These are phyloP conservation scores for Autographa gamma DNA, from an alignment of 2,888 invertebrate genomes.

Conservation along the genomic window DNA sequence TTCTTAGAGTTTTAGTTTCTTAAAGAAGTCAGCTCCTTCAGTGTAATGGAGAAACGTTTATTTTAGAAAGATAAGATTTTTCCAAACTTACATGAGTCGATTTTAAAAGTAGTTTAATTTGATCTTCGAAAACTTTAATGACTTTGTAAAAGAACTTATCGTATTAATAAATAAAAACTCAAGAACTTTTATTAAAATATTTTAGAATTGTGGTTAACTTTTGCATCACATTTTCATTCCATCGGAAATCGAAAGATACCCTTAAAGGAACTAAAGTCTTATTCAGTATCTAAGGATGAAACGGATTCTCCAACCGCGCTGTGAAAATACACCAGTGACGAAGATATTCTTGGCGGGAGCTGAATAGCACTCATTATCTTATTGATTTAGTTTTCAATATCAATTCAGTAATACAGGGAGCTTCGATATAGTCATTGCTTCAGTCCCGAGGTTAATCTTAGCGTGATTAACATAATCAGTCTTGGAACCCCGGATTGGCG, in stretches of 20 bases:
- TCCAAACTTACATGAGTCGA: background rate
- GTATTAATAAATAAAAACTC: background rate
- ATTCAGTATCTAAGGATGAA: background rate
- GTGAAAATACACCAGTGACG: background rate
- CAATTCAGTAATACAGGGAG: background rate
- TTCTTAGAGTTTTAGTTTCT: conserved; percentile 5
- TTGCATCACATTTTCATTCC: background rate
- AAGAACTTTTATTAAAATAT: too few relatives aligned
- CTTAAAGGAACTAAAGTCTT: background rate
- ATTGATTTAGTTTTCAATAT: conserved; percentile 7
- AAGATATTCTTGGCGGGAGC: background rate
- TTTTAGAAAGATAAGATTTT: background rate
- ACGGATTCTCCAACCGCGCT: background rate
- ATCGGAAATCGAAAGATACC: background rate
- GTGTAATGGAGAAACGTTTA: conserved; percentile 9
- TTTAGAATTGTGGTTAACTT: background rate
- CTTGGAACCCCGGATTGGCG: conserved; percentile 11
- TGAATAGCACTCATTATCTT: background rate
- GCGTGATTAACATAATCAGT: conserved; percentile 7
- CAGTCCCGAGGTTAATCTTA: conserved; percentile 18
- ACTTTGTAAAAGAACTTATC: background rate
- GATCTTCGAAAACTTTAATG: background rate
- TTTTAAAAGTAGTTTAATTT: conserved; percentile 1
- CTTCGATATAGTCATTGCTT: background rate
- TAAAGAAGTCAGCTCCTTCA: conserved; percentile 5